Conservation (phyloP, 2,888 invertebrate species). For the Actias luna region DNA sequence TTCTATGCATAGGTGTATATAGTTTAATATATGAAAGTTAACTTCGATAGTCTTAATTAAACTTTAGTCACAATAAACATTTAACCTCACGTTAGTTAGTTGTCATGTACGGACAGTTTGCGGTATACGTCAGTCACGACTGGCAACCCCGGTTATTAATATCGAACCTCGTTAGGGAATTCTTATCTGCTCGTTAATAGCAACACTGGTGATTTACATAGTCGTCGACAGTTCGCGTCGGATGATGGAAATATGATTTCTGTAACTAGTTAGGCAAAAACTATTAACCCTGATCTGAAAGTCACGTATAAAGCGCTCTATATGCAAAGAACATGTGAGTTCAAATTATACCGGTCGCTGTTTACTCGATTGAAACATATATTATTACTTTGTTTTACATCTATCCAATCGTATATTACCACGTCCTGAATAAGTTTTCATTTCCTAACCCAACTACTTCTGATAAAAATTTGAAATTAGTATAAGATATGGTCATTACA, state of each 20-base stretch:
- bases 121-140: slow-evolving; percentile 47
- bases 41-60: background rate
- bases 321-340: background rate
- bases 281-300: background rate
- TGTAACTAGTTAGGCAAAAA: background rate
- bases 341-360: too few species aligned
- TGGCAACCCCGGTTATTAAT: slow-evolving; percentile 47
- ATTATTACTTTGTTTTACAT: too few species aligned
- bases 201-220: slow-evolving; percentile 44
- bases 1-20: too few species aligned
- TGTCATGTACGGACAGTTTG: slow-evolving; percentile 32
- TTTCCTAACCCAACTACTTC: too few species aligned
- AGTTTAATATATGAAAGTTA: background rate
- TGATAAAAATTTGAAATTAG: too few species aligned
- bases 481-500: too few species aligned
- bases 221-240: slow-evolving; percentile 20
- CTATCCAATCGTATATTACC: too few species aligned
- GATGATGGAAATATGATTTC: slow-evolving; percentile 17
- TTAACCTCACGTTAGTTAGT: slow-evolving; percentile 23
- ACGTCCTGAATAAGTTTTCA: too few species aligned
- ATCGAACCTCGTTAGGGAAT: slow-evolving; percentile 52
- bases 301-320: background rate
- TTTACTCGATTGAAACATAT: too few species aligned
- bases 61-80: slow-evolving; percentile 10
- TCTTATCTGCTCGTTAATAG: slow-evolving; percentile 51